Base-by-base conservation (phyloP, 2,797 vertebrate genomes). In the Podargus strigoides region DNA sequence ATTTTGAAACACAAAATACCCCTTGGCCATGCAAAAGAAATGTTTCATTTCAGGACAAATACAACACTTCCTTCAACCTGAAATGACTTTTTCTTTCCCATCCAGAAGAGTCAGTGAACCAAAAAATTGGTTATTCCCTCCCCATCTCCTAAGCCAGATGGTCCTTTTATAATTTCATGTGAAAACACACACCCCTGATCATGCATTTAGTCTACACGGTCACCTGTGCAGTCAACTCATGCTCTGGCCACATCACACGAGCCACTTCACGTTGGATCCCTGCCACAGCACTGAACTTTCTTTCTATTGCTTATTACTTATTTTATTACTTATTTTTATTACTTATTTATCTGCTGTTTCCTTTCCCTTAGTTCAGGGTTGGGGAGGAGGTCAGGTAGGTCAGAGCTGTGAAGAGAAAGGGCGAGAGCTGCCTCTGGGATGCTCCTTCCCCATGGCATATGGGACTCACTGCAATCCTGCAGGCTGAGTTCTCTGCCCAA, bases 161-260 rank as follows among this genome's bases (percentile, higher is more conserved):
- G 13, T 9, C 37, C 83, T 41, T 49, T 2, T n/a, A 28, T 41
- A 28, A 68, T 78, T 81, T 56, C 34, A 72, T 18, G 44, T 24
- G n/a, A 50, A 49, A 41, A 87, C n/a, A 10, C 46, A 9, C 58
- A 44, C 27, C 58, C 52, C 1, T 0, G 37, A 28, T 27, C 68
- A 19, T 5, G 4, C 12, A 14, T 36, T 76, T 37, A 9, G 17
- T 13, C n/a, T 7, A 23, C 37, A 8, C 32, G 11, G 73, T 23
- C 6, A 0, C 56, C 55, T 20, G 47, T 1, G 0, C n/a, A 22
- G 58, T 10, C 37, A 34, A 0, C 49, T 80, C 37, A 1, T 2
- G 21, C 41, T 59, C 63, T 21, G 39, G 62, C 10, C 46, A 5
- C 62, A 12, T 15, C 44, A 24, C 24, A 4, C 0, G 7, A 60